phyloP scores from a whole-genome alignment of 2,888 invertebrate species.

The Trachelus troglodyta region DNA sequence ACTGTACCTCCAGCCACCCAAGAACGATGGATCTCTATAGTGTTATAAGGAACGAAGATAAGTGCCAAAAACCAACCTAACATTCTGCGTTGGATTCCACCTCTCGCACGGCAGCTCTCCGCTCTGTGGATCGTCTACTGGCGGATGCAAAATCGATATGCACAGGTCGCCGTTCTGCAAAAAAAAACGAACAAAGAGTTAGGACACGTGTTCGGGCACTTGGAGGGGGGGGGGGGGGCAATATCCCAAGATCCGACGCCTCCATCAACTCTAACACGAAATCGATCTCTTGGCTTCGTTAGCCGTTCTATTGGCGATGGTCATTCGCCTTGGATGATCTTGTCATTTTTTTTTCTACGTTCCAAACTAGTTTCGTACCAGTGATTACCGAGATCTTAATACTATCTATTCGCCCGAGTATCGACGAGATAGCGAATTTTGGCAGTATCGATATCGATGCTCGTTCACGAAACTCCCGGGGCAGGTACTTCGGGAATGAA shows the following conservation, averaged over 20 bases:
- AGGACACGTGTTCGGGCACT: not conserved
- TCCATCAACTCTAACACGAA: not conserved
- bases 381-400: not conserved
- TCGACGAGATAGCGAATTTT: not conserved
- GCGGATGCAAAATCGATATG: constrained; percentile 99
- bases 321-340: not conserved
- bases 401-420: not conserved
- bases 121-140: constrained; percentile 98
- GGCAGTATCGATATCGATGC: not conserved
- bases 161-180: constrained; percentile 97
- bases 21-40: not conserved
- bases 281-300: not conserved
- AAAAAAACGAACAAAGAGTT: constrained; percentile 28
- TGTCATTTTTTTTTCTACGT: not conserved
- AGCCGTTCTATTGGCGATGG: not conserved
- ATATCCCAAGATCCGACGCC: not conserved
- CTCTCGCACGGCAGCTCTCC: constrained; percentile 99
- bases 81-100: constrained; percentile 99
- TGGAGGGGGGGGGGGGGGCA: not conserved
- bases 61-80: constrained; percentile 69
- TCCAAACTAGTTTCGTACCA: not conserved
- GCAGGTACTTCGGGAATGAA: not conserved
- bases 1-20: not conserved
- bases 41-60: not conserved
- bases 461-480: not conserved